Base-by-base conservation (phyloP, 2,113 vertebrate species). In the Lepus europaeus region DNA sequence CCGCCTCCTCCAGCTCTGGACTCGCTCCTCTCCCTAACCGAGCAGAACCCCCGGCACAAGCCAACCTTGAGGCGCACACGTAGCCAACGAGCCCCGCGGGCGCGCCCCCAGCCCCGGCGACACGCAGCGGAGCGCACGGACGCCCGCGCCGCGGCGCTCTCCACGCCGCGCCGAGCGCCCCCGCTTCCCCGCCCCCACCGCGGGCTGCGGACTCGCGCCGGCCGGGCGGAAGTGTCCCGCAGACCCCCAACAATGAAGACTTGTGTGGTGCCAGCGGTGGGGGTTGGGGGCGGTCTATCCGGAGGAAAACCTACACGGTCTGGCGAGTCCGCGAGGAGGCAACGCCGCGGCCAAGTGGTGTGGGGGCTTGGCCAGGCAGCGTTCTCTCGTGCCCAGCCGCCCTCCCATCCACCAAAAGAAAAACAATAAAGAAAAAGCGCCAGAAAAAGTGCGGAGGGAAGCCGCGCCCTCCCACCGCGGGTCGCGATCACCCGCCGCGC, bases 181-280 rank as follows among this genome's bases (percentile, higher is more conserved):
- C 56, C 56, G 56, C 56, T 19, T 59, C 56, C 56, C 69, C 11
- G 29, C 86, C 39, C 16, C 74, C 25, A 45, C 80, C 1, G 6
- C 79, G 77, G 33, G 27, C 12, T 85, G 33, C 85, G 87, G 80
- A 90, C 78, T 80, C 91, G 45, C 73, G 25, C 72, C 1, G 92
- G 39, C 81, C 36, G 5, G 83, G 93, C 97, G 95, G 95, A 96
- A 97, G 94, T 79, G 83, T 85, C 95, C 79, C 17, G 80, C 95
- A 76, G 93, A 95, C 93, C 97, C 96, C 93, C 97, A 96, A 97
- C 97, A 97, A 97, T 96, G 96, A 95, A 36, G 90, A 93, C 92
- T 97, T 96, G 92, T 97, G 93, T 79, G 90, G n/a, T 19, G 85
- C 90, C 22, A 33, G 59, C 6, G 45, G 45, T 45, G 96, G 92